These are phyloP conservation scores for Chaenodraco wilsoni DNA, from an alignment of 2,797 vertebrate species.

Conservation along the genomic window DNA sequence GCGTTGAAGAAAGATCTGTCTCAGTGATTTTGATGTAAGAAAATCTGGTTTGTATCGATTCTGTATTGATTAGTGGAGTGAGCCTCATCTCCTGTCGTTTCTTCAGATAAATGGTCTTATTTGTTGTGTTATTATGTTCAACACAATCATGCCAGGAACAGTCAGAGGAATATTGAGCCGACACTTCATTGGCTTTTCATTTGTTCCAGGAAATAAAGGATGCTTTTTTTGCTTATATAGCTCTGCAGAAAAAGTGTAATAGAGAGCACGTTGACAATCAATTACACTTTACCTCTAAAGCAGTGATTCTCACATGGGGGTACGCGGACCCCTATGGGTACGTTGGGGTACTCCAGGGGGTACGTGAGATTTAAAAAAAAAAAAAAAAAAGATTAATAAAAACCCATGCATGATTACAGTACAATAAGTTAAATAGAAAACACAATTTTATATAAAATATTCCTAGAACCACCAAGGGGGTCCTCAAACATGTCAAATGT, in stretches of 20 bases:
- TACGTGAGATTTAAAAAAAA: too few species aligned
- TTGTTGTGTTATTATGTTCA: constrained; percentile 86
- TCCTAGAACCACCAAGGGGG: too few species aligned
- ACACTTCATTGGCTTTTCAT: constrained; percentile 80
- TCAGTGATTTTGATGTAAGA: constrained; percentile 84
- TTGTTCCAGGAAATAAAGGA: constrained; percentile 78
- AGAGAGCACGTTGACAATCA: constrained; percentile 52
- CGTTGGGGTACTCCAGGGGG: too few species aligned
- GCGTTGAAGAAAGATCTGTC: constrained; percentile 75
- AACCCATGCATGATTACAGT: too few species aligned
- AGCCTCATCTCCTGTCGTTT: constrained; percentile 80
- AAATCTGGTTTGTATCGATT: constrained; percentile 83
- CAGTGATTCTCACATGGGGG: too few species aligned
- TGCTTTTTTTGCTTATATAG: constrained; percentile 53
- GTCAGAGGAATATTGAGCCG: constrained; percentile 80
- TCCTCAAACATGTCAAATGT: too few species aligned
- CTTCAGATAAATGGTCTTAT: constrained; percentile 82
- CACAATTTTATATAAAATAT: too few species aligned
- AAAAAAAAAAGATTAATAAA: too few species aligned
- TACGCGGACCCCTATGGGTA: too few species aligned
- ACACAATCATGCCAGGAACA: constrained; percentile 81
- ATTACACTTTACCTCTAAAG: constrained; percentile 61
- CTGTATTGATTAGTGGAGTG: constrained; percentile 73
- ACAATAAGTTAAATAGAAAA: too few species aligned
- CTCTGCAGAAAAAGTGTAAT: constrained; percentile 42